Base-by-base conservation (phyloP, 2,113 vertebrate genomes). In the Hippolais icterina region DNA sequence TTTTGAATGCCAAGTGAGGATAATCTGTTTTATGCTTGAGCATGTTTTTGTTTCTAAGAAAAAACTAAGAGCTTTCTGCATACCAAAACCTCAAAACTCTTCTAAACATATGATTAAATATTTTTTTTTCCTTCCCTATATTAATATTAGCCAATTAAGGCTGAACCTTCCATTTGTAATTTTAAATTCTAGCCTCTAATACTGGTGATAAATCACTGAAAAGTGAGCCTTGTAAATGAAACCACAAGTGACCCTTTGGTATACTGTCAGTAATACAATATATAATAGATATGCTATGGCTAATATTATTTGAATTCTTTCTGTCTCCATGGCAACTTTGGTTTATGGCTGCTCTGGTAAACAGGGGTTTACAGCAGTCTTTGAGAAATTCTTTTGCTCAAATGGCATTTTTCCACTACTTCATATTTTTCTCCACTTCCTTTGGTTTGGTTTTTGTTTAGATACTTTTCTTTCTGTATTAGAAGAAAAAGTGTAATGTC, bases 241-340 rank as follows among this genome's bases (percentile, higher is more conserved):
- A 92, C 93, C 56, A 87, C 56, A 91, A 96, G 61, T 72, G 72
- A 96, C 16, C 47, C 83, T 87, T 83, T 80, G 70, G 29, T 74
- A 80, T 7, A 92, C 54, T 39, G 80, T 69, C 11, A 2, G 94
- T 93, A 97, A 96, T 83, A 65, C 37, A 93, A 86, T 72, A 77
- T 68, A 89, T 89, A 91, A 94, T 87, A 94, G 78, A 88, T 87
- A 93, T 17, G 41, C 54, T 91, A 89, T 61, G 93, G 93, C 83
- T 96, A 97, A 97, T 97, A 97, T 83, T 97, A 96, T 96, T 96
- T 96, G 78, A 96, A 96, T 94, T 81, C 76, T 61, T 96, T 84
- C 86, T 66, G 94, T 98, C 97, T 96, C 97, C 93, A 97, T 95
- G 85, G 93, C 41, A 97, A 97, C 89, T 23, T 66, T 60, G 44